Base-by-base conservation (phyloP, 2,888 invertebrate genomes). In the Hypsopygia costalis region DNA sequence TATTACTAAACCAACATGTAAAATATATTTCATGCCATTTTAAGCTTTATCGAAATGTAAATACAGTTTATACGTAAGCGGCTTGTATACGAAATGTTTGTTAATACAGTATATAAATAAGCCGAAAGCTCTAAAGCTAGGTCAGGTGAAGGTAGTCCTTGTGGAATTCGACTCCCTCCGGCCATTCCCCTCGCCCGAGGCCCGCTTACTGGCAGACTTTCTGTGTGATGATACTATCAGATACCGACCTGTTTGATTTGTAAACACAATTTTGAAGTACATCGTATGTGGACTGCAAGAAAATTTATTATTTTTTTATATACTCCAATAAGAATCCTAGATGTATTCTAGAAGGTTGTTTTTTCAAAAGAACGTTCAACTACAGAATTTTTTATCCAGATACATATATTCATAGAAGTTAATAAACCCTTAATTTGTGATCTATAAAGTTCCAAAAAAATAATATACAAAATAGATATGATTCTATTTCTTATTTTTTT, bases 121-220 rank as follows among this genome's bases (percentile, higher is more conserved):
- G 55, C 63, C 49, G 51, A 58, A 63, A 68, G 64, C 12, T 27
- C 28, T 41, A 37, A 39, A 47, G 53, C 69, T 73, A 75, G 77
- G 74, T 75, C 75, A 63, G 72, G 73, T 78, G 81, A 81, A 80
- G 75, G 83, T 68, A 76, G 73, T 69, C 58, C 62, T 62, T 62
- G 58, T 62, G 77, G 76, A 77, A 82, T 80, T 66, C 62, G 63
- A 62, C 65, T 62, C 66, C 59, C 58, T 56, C 51, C 42, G 51
- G 43, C 41, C 34, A 31, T 31, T 36, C 36, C 48, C 40, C 40
- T 45, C 47, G 51, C 51, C 48, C 50, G 49, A 46, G 48, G 50
- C 40, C 57, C 57, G 56, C 53, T 45, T 25, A 25, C 25, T n/a
- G 16, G 43, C 47, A 28, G 40, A 40, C 45, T 43, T 53, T 36